Conservation (phyloP, 2,888 invertebrate species). For the Lacanobia wlatinum region DNA sequence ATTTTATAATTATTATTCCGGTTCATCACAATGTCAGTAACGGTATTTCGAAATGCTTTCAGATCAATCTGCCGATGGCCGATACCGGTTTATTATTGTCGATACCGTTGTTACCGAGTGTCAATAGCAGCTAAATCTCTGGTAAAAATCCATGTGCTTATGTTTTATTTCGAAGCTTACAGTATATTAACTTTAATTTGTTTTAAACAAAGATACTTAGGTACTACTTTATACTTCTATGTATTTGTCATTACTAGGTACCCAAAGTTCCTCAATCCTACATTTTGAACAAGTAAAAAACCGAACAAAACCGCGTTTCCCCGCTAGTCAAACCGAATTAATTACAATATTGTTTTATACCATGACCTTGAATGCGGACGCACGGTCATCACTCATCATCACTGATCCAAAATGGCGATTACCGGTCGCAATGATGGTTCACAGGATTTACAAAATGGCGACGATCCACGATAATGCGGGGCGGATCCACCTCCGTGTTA, state of each 20-base stretch:
- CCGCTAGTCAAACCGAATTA: constrained; percentile 71
- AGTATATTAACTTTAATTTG: neutral
- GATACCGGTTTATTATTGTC: constrained; percentile 39
- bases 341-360: constrained; percentile 83
- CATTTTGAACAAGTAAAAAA: neutral
- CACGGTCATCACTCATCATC: constrained; percentile 83
- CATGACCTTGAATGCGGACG: constrained; percentile 85
- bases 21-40: constrained; percentile 36
- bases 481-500: constrained; percentile 75
- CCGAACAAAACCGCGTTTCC: constrained; percentile 12
- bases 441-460: constrained; percentile 81
- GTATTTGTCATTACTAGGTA: no score
- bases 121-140: constrained; percentile 21
- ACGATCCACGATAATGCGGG: constrained; percentile 72
- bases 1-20: neutral
- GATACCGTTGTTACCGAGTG: constrained; percentile 42
- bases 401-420: constrained; percentile 82
- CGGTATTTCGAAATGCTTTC: constrained; percentile 42
- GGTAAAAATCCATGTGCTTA: neutral
- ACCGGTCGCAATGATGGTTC: constrained; percentile 85
- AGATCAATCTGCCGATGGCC: constrained; percentile 52
- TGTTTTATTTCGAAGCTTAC: neutral
- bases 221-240: no score
- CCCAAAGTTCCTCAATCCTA: neutral
- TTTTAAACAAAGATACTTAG: neutral